A percentile compares a stretch with the other conserved stretches of the same genome.
Evolutionary conservation across 1,140 invertebrate genomes (phyloP).

Genomic region (Aphelinus certus): DNA sequence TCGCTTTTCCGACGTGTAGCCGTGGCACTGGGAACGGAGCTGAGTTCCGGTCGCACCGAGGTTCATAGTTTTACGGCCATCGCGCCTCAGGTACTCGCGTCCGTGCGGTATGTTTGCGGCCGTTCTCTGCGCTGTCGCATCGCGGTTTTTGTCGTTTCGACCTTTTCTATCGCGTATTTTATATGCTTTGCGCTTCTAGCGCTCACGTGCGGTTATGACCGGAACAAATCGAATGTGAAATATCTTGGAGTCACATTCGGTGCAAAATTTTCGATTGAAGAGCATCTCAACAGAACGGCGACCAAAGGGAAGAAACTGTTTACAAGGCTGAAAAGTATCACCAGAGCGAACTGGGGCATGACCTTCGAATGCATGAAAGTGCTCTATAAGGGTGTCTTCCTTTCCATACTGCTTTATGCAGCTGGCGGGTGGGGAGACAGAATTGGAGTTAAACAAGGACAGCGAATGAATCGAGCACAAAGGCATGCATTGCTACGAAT

Average conservation of each 20-base stretch:
- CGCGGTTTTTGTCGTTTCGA: no score
- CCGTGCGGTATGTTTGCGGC: no score
- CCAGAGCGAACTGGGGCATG: constrained; percentile 37
- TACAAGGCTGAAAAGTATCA: constrained; percentile 11
- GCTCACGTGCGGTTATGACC: no score
- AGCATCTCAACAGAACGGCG: background rate
- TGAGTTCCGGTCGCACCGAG: no score
- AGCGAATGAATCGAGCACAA: constrained; percentile 32
- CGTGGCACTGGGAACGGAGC: no score
- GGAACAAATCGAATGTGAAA: background rate
- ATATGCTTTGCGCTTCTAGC: no score
- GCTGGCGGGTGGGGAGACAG: constrained; percentile 9
- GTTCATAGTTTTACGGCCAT: no score
- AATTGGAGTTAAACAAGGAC: background rate
- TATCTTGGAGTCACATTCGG: constrained; percentile 35
- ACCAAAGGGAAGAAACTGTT: constrained; percentile 14
- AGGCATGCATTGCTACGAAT: constrained; percentile 43
- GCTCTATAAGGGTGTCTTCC: constrained; percentile 47
- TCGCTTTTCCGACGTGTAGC: no score
- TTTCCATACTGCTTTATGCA: no score
- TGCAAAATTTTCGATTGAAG: background rate
- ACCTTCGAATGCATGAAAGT: constrained; percentile 34
- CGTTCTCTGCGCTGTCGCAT: no score
- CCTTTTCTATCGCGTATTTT: no score
- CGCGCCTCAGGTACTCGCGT: no score